Conservation (phyloP, 2,797 vertebrate genomes). For the Thripadectes ignobilis region DNA sequence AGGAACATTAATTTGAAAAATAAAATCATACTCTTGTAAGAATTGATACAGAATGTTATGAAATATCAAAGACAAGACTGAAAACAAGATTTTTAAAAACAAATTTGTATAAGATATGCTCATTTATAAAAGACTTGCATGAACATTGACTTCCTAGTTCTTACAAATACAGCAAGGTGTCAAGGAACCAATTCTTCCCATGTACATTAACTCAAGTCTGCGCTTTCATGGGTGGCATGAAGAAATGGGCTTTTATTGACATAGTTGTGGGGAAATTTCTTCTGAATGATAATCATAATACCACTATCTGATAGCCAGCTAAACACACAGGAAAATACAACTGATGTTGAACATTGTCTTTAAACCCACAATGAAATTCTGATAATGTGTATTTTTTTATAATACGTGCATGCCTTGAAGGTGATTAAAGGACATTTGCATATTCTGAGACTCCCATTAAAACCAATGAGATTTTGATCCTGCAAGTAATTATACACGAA, state of each 20-base stretch:
- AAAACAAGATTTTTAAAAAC: slow-evolving; percentile 16
- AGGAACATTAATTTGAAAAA: slow-evolving; percentile 65
- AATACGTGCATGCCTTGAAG: not conserved
- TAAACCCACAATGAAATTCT: not conserved
- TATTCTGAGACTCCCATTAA: not conserved
- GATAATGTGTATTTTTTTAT: not conserved
- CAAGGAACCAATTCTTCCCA: not conserved
- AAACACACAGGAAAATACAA: not conserved
- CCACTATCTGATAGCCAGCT: not conserved
- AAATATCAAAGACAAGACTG: slow-evolving; percentile 45
- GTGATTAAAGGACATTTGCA: not conserved
- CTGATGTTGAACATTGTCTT: not conserved
- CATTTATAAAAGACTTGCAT: slow-evolving; percentile 11
- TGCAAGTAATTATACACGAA: not conserved
- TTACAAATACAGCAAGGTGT: not conserved
- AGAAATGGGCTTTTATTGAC: not conserved
- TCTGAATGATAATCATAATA: not conserved
- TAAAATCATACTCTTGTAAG: slow-evolving; percentile 54
- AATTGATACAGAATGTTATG: slow-evolving; percentile 7
- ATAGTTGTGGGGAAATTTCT: not conserved
- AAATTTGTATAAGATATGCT: not conserved
- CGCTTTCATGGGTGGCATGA: not conserved
- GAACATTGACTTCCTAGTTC: not conserved
- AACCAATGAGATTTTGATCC: not conserved
- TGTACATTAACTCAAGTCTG: not conserved